Conservation (phyloP, 2,888 invertebrate species). For the Xiphydria camelus region DNA sequence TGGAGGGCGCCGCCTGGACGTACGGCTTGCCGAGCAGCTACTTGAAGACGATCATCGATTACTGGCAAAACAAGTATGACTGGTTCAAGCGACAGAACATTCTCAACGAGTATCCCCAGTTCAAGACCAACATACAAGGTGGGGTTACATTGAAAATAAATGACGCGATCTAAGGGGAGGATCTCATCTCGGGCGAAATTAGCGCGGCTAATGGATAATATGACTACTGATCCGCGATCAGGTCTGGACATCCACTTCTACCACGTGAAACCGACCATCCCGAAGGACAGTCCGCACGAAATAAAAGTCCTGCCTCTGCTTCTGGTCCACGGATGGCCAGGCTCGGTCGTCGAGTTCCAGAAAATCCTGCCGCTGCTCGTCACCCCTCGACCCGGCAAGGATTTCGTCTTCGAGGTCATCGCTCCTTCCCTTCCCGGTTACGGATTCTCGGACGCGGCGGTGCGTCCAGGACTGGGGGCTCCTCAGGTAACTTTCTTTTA, state of each 20-base stretch:
- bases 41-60: conserved; percentile 69
- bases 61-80: conserved; percentile 80
- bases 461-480: conserved; percentile 56
- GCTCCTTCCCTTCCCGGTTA: conserved; percentile 72
- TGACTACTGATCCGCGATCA: too few species aligned
- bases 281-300: conserved; percentile 49
- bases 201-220: too few species aligned
- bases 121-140: conserved; percentile 75
- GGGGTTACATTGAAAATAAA: conserved; percentile 1
- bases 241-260: conserved; percentile 77
- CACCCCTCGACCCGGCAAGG: conserved; percentile 57
- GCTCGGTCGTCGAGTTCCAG: conserved; percentile 79
- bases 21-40: conserved; percentile 81
- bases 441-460: conserved; percentile 67
- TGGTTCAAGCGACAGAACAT: conserved; percentile 70
- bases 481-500: conserved; percentile 34
- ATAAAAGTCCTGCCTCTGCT: conserved; percentile 68
- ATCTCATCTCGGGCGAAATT: too few species aligned
- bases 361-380: conserved; percentile 71
- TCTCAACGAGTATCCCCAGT: conserved; percentile 78
- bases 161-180: too few species aligned
- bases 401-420: conserved; percentile 71
- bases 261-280: conserved; percentile 65
- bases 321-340: conserved; percentile 87
- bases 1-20: conserved; percentile 72